phyloP scores from a whole-genome alignment of 2,888 invertebrate genomes.

The Sesamia inferens region DNA sequence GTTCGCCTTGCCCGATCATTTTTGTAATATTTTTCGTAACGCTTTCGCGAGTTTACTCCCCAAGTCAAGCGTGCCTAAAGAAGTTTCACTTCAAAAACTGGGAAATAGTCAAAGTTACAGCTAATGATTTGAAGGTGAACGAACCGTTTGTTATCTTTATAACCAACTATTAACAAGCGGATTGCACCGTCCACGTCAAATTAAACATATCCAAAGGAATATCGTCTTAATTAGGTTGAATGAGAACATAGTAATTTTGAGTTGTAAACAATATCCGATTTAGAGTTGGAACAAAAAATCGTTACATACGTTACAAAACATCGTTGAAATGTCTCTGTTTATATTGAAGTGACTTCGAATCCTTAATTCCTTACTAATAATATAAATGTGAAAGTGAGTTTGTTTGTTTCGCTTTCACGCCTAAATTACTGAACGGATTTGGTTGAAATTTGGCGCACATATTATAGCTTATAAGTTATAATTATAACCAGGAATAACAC shows the following conservation, averaged over 20 bases:
- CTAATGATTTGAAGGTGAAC: slow-evolving; percentile 63
- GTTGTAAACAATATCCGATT: slow-evolving; percentile 54
- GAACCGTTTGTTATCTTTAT: slow-evolving; percentile 61
- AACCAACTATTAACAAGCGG: slow-evolving; percentile 55
- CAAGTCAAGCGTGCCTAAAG: too few relatives aligned
- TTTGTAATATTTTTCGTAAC: too few relatives aligned
- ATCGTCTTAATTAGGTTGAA: slow-evolving; percentile 50
- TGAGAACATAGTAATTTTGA: slow-evolving; percentile 59
- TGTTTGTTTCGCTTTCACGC: too few relatives aligned
- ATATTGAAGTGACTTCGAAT: slow-evolving; percentile 1
- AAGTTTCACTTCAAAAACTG: too few relatives aligned
- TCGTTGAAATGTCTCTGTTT: slow-evolving; percentile 6
- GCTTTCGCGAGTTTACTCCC: too few relatives aligned
- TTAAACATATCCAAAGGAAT: slow-evolving; percentile 35
- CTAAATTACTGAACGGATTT: too few relatives aligned
- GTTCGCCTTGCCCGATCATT: too few relatives aligned
- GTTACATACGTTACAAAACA: slow-evolving; percentile 24
- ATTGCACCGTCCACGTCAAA: slow-evolving; percentile 35
- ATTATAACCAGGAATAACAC: too few relatives aligned
- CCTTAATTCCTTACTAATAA: too few relatives aligned
- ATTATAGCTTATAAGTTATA: too few relatives aligned
- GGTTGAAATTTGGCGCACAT: too few relatives aligned
- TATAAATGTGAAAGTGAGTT: too few relatives aligned
- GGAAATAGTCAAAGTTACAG: slow-evolving; percentile 65
- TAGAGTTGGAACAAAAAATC: slow-evolving; percentile 36